Evolutionary conservation across 1,140 invertebrate species (phyloP).

Genomic region (Leguminivora glycinivorella): DNA sequence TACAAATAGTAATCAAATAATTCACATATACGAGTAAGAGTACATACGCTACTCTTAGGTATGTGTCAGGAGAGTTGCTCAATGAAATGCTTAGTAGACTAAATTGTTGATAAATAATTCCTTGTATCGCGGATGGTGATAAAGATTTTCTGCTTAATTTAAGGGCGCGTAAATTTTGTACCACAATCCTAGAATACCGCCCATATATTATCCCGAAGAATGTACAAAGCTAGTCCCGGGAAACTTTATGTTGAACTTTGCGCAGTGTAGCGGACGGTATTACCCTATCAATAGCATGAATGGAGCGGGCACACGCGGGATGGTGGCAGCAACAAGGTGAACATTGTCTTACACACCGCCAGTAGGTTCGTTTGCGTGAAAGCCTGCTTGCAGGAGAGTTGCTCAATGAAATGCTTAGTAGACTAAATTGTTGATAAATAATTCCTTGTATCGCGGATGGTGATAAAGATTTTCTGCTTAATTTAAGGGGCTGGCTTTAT

Average conservation of each 20-base stretch:
- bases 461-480: constrained; percentile 3
- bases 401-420: background rate
- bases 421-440: constrained; percentile 2
- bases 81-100: constrained; percentile 2
- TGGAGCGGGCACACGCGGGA: constrained; percentile 2
- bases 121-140: background rate
- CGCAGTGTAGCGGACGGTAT: constrained; percentile 8
- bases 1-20: background rate
- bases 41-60: background rate
- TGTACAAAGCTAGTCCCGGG: constrained; percentile 11
- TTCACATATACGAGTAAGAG: background rate
- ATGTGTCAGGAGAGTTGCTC: background rate
- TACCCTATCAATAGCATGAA: constrained; percentile 24
- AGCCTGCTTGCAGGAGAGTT: background rate
- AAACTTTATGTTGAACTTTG: constrained; percentile 14
- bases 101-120: constrained; percentile 3
- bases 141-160: constrained; percentile 7
- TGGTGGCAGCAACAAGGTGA: constrained; percentile 17
- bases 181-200: background rate
- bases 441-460: background rate
- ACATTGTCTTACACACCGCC: background rate
- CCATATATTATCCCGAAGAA: constrained; percentile 23
- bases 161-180: constrained; percentile 25
- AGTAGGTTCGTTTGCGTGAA: background rate
- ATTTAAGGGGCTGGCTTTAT: no score